Evolutionary conservation across 2,888 invertebrate genomes (phyloP).

Genomic region (Sclerodermus sp.): DNA sequence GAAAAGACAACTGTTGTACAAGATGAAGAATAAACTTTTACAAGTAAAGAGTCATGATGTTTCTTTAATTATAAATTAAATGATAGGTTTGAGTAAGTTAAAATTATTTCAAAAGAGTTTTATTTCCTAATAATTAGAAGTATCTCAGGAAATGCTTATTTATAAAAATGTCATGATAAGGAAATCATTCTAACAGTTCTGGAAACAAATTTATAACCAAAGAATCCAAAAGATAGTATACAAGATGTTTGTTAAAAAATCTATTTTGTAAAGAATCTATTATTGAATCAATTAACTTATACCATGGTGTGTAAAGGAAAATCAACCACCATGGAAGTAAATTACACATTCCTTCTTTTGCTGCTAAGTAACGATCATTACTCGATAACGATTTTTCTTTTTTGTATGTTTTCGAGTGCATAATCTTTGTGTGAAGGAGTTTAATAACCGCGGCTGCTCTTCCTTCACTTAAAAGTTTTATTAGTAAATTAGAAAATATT

Average conservation of each 20-base stretch:
- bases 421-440: slow-evolving; percentile 43
- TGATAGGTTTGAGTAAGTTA: no score
- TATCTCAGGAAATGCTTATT: no score
- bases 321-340: slow-evolving; percentile 48
- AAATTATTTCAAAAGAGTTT: no score
- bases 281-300: slow-evolving; percentile 44
- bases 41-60: no score
- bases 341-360: slow-evolving; percentile 42
- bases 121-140: no score
- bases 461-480: slow-evolving; percentile 46
- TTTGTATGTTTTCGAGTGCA: slow-evolving; percentile 23
- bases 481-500: slow-evolving; percentile 36
- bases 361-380: slow-evolving; percentile 35
- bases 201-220: slow-evolving; percentile 77
- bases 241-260: slow-evolving; percentile 66
- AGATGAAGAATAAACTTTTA: slow-evolving; percentile 64
- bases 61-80: no score
- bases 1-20: slow-evolving; percentile 94
- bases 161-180: neutral
- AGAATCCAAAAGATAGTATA: slow-evolving; percentile 78
- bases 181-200: slow-evolving; percentile 58
- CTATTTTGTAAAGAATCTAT: slow-evolving; percentile 60
- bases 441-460: slow-evolving; percentile 50
- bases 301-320: slow-evolving; percentile 44
- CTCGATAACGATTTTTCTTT: slow-evolving; percentile 16